Evolutionary conservation across 2,113 vertebrate genomes (phyloP).

Genomic region (Phainopepla nitens): DNA sequence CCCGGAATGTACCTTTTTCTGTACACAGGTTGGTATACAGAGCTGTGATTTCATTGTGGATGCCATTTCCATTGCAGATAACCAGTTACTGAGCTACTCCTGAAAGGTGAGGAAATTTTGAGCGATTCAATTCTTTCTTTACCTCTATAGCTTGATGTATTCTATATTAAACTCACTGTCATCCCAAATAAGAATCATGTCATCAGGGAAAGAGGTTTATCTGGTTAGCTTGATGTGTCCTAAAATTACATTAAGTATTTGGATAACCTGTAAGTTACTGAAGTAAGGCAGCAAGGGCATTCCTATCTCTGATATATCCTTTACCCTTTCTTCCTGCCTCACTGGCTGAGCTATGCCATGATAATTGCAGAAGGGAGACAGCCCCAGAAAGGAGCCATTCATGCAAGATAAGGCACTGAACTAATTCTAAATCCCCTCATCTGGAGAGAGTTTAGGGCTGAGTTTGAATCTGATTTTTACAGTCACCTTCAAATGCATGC

Average conservation of each 20-base stretch:
- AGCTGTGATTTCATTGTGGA: background rate
- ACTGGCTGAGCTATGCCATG: background rate
- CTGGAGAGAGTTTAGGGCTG: background rate
- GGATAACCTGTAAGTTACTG: background rate
- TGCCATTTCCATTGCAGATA: background rate
- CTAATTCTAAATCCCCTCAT: background rate
- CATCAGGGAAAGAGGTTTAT: background rate
- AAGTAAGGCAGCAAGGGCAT: background rate
- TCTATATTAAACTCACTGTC: background rate
- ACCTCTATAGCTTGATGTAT: background rate
- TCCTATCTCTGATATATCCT: background rate
- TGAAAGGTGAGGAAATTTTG: background rate
- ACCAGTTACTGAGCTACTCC: background rate
- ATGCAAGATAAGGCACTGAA: background rate
- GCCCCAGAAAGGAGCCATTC: background rate
- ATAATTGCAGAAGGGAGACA: background rate
- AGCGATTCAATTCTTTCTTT: background rate
- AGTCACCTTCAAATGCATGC: background rate
- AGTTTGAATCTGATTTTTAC: background rate
- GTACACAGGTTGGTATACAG: background rate
- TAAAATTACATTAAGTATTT: background rate
- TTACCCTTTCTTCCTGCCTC: background rate
- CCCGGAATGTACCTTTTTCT: background rate
- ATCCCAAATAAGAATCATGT: background rate
- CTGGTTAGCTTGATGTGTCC: fast-evolving